Base-by-base conservation (phyloP, 2,113 vertebrate species). In the Anser brachyrhynchus region DNA sequence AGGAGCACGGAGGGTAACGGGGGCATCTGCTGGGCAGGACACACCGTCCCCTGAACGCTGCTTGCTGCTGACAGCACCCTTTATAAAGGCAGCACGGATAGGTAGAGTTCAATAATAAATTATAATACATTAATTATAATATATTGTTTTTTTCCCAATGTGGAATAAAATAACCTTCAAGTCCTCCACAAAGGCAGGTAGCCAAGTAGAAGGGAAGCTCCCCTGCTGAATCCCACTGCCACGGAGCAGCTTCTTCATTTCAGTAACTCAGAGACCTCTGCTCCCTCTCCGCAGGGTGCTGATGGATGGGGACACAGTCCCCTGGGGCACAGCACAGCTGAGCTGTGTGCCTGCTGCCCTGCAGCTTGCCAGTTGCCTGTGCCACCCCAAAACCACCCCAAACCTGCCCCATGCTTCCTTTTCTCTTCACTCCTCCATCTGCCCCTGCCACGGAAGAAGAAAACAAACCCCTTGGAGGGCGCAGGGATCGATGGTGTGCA, bases 361-460 rank as follows among this genome's bases (percentile, higher is more conserved):
- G 52, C 35, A 19, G 66, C 19, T 44, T 59, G 11, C 0, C 0
- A 19, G 37, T 3, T 49, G 20, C 46, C 46, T 49, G 20, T 49
- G 46, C 46, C 11, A 49, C 46, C 46, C 19, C 46, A 10, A 46
- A 46, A 49, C 46, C 10, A 49, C 46, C 46, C 46, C 46, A 49
- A 49, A 49, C 46, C 46, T 22, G 10, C 55, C 43, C n/a, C n/a
- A 39, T 29, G 92, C 71, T 74, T 83, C 52, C 75, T 84, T 80
- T 91, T 37, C 39, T 79, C 67, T 39, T 90, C 3, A 2, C 43
- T 84, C 80, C 66, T 72, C 41, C 10, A 18, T 49, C 46, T 96
- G 92, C 87, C 62, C 29, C 74, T 55, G 62, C 73, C 65, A 58
- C 2, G 0, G 52, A 37, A 84, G 82, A 96, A 95, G 58, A 16